Evolutionary conservation across 2,888 invertebrate genomes (phyloP).

Genomic region (Campopleginae sp.): DNA sequence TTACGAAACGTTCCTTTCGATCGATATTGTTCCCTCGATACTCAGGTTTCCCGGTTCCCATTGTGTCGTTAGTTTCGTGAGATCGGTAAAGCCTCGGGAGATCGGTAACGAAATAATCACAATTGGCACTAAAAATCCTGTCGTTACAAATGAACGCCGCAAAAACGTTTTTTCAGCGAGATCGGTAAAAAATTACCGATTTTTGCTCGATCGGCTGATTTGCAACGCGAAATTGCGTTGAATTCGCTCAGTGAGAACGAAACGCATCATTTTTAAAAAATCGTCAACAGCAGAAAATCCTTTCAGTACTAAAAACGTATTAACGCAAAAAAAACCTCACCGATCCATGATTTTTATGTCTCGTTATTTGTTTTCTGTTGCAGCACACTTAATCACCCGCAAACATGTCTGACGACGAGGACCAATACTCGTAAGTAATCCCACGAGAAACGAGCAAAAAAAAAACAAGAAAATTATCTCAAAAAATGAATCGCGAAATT

Average conservation of each 20-base stretch:
- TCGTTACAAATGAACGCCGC: background rate
- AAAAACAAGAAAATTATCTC: background rate
- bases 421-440: constrained; percentile 95
- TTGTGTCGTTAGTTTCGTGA: background rate
- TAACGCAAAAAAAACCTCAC: background rate
- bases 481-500: constrained; percentile 3
- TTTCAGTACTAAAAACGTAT: background rate
- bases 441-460: background rate
- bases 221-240: background rate
- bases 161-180: background rate
- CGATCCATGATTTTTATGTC: constrained; percentile 19
- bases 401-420: constrained; percentile 98
- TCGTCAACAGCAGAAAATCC: background rate
- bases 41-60: background rate
- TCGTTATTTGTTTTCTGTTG: constrained; percentile 81
- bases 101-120: background rate
- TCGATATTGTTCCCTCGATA: constrained; percentile 9
- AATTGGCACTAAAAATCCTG: background rate
- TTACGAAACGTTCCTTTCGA: constrained; percentile 12
- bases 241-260: background rate
- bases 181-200: constrained; percentile 1
- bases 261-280: background rate
- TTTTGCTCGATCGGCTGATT: background rate
- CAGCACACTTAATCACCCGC: constrained; percentile 87
- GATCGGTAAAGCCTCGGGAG: background rate